Conservation (phyloP, 2,797 vertebrate genomes). For the Anguilla marmorata region DNA sequence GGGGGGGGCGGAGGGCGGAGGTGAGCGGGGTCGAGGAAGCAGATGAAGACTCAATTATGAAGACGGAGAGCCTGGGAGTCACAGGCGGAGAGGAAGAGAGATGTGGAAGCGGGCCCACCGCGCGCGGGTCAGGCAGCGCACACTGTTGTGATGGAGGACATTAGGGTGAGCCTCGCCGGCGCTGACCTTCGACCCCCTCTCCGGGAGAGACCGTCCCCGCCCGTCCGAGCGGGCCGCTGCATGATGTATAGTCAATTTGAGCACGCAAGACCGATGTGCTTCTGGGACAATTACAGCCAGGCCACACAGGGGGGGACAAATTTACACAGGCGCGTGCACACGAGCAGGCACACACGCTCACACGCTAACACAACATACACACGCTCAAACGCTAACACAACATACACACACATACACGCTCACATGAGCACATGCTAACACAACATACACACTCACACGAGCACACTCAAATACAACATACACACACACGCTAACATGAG, state of each 20-base stretch:
- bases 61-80: constrained; percentile 28
- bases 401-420: not conserved
- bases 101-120: constrained; percentile 14
- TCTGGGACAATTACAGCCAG: constrained; percentile 17
- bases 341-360: not conserved
- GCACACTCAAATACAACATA: not conserved
- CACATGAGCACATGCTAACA: not conserved
- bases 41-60: constrained; percentile 29
- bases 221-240: not conserved
- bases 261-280: constrained; percentile 34
- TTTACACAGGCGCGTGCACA: not conserved
- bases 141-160: constrained; percentile 13
- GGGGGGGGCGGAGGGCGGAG: not conserved
- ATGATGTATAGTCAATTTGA: constrained; percentile 39
- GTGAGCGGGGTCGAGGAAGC: constrained; percentile 22
- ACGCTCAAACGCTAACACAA: too few relatives aligned
- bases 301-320: not conserved
- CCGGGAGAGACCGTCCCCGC: constrained; percentile 16
- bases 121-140: constrained; percentile 21
- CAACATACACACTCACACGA: not conserved
- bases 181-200: constrained; percentile 7
- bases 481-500: not conserved
- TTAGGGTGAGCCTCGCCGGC: not conserved
- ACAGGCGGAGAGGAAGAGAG: constrained; percentile 16
- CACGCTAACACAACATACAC: too few relatives aligned